Evolutionary conservation across 2,888 invertebrate species (phyloP), one percentile per base, ranked within the genome.

Genomic region (Agonopterix heracliana): DNA sequence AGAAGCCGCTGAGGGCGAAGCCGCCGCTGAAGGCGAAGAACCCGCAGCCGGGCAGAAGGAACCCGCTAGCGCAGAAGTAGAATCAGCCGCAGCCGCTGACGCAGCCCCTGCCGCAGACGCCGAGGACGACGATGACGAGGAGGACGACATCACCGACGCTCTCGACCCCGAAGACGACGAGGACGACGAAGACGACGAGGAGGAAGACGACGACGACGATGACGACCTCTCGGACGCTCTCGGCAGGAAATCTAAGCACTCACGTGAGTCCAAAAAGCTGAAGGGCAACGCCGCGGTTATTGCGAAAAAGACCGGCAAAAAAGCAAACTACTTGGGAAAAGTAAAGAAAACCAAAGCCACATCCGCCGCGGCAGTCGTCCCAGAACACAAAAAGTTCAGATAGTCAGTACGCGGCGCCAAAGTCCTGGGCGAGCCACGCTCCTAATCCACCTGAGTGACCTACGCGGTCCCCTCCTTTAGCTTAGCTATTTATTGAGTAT

Each of bases 181-280:
- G 46, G 91, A 91, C 51, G 90, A 91, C 44, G 93, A 92, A 48
- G 92, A 92, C 46, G 93, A 92, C 17, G 93, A 93, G 34, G 92
- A 92, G 17, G 92, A 91, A 2, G 92, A 91, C 17, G 91, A 92
- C 14, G 90, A 90, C 41, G 92, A 92, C 52, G 92, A 92, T 49
- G 91, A 91, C 54, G 91, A 93, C 69, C 90, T 91, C 63, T 89
- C 89, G 54, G 91, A 93, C 68, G 91, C 91, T 64, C 91, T 94
- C 79, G 84, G 81, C 74, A 86, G 88, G 72, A 83, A 82, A 51
- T 58, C 66, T 49, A 87, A 87, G 73, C 78, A 86, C 89, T 91
- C 95, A 94, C 95, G 95, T 95, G 95, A 95, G 95, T 95, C 94
- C 73, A 94, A 93, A 92, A 91, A 92, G 77, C 77, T 85, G 78